A percentile compares a stretch with the other conserved stretches of the same genome.
Evolutionary conservation across 2,797 vertebrate species (phyloP).

Genomic region (Pipistrellus kuhlii): DNA sequence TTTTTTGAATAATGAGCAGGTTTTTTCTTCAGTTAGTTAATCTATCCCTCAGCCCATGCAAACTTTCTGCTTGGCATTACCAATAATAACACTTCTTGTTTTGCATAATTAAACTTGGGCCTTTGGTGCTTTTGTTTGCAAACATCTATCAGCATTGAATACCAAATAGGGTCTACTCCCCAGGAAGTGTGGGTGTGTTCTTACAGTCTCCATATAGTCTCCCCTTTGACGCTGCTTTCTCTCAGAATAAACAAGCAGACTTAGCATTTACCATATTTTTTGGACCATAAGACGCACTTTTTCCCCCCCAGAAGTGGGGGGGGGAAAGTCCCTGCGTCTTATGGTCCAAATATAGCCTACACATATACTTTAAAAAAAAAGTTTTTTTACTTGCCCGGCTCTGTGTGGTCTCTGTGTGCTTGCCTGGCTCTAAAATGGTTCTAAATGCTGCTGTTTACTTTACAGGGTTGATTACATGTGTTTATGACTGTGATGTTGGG

Average conservation of each 20-base stretch:
- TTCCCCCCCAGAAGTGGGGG: too few species aligned
- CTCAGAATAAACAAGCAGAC: not conserved
- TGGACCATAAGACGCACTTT: too few species aligned
- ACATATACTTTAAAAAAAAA: too few species aligned
- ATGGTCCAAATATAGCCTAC: too few species aligned
- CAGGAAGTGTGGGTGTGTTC: not conserved
- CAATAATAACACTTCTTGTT: not conserved
- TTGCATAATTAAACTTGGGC: not conserved
- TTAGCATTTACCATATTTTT: too few species aligned
- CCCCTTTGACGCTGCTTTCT: not conserved
- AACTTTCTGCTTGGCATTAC: not conserved
- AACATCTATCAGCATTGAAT: not conserved
- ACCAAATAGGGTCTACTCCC: not conserved
- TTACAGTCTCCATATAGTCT: not conserved
- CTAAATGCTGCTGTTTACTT: too few species aligned
- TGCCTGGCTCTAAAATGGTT: too few species aligned
- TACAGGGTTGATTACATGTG: too few species aligned
- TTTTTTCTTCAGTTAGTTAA: not conserved
- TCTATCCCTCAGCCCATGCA: not conserved
- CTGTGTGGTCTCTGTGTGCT: too few species aligned
- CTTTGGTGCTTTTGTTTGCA: not conserved
- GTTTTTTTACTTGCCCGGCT: too few species aligned
- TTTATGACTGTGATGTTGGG: too few species aligned
- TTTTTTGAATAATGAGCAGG: not conserved
- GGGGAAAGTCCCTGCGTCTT: too few species aligned